Evolutionary conservation across 1,140 invertebrate species (phyloP).

Genomic region (Lordiphosa clarofinis): DNA sequence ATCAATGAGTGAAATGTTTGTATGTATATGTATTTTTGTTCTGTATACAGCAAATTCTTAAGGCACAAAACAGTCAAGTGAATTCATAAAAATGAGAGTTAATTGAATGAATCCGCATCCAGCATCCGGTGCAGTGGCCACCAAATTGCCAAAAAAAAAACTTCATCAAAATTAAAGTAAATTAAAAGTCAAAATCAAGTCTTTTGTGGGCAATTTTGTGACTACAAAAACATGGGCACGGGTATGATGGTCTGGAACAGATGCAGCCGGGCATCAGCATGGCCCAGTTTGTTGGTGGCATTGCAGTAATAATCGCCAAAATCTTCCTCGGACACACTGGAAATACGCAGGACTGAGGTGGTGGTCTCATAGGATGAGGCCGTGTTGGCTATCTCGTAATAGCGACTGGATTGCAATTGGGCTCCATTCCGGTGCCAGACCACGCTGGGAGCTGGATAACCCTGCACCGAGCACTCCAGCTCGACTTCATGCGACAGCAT

Average conservation of each 20-base stretch:
- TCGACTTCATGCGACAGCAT: conserved; percentile 90
- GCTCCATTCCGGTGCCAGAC: conserved; percentile 87
- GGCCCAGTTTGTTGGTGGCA: conserved; percentile 89
- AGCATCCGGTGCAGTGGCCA: conserved; percentile 48
- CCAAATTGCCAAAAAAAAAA: conserved; percentile 61
- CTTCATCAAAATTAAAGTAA: conserved; percentile 14
- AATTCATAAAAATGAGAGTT: conserved; percentile 60
- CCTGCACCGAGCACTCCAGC: conserved; percentile 89
- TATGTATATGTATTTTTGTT: conserved; percentile 34
- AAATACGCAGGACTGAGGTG: conserved; percentile 87
- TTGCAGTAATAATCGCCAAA: conserved; percentile 88
- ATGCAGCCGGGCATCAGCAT: conserved; percentile 84
- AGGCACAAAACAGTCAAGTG: conserved; percentile 59
- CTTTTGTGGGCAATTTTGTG: conserved; percentile 41
- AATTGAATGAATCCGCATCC: conserved; percentile 67
- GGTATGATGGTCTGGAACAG: conserved; percentile 82
- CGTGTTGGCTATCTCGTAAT: conserved; percentile 88
- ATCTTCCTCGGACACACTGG: conserved; percentile 88
- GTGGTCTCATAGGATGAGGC: conserved; percentile 89
- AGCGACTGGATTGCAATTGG: conserved; percentile 86
- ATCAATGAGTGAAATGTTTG: conserved; percentile 9
- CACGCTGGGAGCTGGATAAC: conserved; percentile 89
- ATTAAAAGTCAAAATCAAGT: conserved; percentile 44
- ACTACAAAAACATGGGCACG: conserved; percentile 48
- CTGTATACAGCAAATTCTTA: conserved; percentile 40